A percentile compares a stretch with the other conserved stretches of the same genome.
phyloP scores from a whole-genome alignment of 2,797 vertebrate genomes.

The Hypotaenidia philippensis region DNA sequence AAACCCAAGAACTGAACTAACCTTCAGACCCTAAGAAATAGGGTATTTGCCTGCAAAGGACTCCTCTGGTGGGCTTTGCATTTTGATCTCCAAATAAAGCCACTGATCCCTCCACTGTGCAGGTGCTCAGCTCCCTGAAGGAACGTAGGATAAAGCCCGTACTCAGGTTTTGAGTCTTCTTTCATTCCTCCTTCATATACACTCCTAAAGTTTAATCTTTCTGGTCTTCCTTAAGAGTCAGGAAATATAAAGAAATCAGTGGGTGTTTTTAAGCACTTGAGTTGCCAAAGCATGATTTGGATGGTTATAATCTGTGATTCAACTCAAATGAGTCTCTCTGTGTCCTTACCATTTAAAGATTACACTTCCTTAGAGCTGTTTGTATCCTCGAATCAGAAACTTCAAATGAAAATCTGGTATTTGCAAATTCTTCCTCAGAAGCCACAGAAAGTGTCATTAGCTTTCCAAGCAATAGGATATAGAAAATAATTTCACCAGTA shows the following conservation, averaged over 20 bases:
- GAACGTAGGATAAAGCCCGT: background rate
- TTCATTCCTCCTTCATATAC: background rate
- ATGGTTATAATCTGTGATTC: conserved; percentile 38
- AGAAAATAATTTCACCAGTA: background rate
- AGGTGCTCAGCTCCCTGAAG: background rate
- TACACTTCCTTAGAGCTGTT: background rate
- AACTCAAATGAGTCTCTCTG: background rate
- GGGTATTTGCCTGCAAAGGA: background rate
- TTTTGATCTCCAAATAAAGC: background rate
- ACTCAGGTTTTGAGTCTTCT: background rate
- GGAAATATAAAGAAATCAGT: conserved; percentile 36
- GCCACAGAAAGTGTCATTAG: background rate
- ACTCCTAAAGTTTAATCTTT: background rate
- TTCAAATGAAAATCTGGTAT: background rate
- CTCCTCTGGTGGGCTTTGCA: background rate
- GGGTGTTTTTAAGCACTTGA: conserved; percentile 28
- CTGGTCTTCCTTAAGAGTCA: conserved; percentile 14
- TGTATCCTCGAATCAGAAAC: background rate
- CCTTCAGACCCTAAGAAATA: background rate
- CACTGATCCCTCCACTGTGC: background rate
- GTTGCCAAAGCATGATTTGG: conserved; percentile 28
- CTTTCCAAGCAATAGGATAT: background rate
- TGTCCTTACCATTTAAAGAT: background rate
- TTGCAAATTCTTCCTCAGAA: conserved; percentile 3
- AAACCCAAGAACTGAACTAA: background rate